A percentile compares a stretch with the other conserved stretches of the same genome.
phyloP scores from a whole-genome alignment of 2,888 invertebrate species.

The Eilema depressum region DNA sequence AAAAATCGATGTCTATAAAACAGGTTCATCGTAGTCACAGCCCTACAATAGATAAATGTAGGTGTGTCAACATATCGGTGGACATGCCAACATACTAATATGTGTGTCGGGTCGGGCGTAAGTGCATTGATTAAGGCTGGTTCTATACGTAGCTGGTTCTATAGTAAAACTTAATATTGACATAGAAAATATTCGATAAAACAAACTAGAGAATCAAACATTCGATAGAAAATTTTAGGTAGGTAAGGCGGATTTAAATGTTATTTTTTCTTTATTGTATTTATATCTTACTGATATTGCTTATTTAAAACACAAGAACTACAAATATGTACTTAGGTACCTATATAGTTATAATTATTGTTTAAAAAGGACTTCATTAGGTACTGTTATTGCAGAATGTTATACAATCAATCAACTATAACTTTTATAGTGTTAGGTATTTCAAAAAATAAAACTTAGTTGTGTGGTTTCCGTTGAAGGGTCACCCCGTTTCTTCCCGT shows the following conservation, averaged over 20 bases:
- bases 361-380: too few relatives aligned
- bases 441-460: background rate
- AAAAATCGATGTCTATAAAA: constrained; percentile 10
- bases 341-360: too few relatives aligned
- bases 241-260: too few relatives aligned
- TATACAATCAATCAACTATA: too few relatives aligned
- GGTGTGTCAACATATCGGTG: constrained; percentile 20
- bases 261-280: too few relatives aligned
- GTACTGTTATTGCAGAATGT: too few relatives aligned
- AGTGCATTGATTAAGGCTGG: constrained; percentile 37
- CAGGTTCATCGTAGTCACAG: constrained; percentile 2
- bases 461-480: background rate
- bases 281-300: too few relatives aligned
- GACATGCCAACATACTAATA: constrained; percentile 20
- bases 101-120: constrained; percentile 43
- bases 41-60: constrained; percentile 17
- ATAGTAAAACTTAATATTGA: background rate
- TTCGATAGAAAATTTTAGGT: background rate
- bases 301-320: too few relatives aligned
- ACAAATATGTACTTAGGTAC: too few relatives aligned
- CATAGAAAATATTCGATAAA: background rate
- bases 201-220: background rate
- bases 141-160: background rate
- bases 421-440: too few relatives aligned
- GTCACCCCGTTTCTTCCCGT: background rate